Base-by-base conservation (phyloP, 2,888 invertebrate genomes). In the Eurytoma californica region DNA sequence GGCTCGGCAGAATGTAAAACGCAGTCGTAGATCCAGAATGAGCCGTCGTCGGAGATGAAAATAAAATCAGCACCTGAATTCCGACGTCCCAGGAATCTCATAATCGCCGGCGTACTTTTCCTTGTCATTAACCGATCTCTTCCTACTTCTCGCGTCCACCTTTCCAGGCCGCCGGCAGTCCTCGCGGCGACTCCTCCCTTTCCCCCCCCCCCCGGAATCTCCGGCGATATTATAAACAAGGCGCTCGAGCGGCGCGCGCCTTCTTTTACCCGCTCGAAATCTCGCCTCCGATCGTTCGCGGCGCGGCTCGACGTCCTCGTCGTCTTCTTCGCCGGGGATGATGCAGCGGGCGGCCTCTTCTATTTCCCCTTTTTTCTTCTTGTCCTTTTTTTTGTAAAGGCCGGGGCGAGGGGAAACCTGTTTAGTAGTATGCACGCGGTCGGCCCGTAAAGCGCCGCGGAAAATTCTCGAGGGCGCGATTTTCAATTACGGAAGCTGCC, bases 21-120 rank as follows among this genome's bases (percentile, higher is more conserved):
- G 39, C 39, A 4, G 39, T 39, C 39, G 39, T 39, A 7, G 7
- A 39, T 39, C 39, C 3, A 51, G 18, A 30, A 30, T 39, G 72
- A 39, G 13, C 55, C 55, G 20, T 39, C 39, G 39, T 39, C 39
- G 53, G 53, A 55, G 72, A 55, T 65, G 47, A 72, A 65, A 72
- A 65, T 65, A 72, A 61, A 39, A 63, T n/a, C 49, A 24, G 16
- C 20, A 18, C 24, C 28, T 13, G 55, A 39, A 78, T 74, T 65
- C 73, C 63, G 47, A 65, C 20, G 16, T 49, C 58, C 58, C 51
- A 60, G 74, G 79, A 75, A 75, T 75, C 57, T 57, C 51, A 79
- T 79, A 79, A 75, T 75, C 72, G 74, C 65, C 70, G 69, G 75
- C 57, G 66, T n/a, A 74, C 78, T 65, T 61, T 61, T 73, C 65